These are phyloP conservation scores for Penaeus japonicus DNA, from an alignment of 1,140 invertebrate genomes.

Conservation along the genomic window DNA sequence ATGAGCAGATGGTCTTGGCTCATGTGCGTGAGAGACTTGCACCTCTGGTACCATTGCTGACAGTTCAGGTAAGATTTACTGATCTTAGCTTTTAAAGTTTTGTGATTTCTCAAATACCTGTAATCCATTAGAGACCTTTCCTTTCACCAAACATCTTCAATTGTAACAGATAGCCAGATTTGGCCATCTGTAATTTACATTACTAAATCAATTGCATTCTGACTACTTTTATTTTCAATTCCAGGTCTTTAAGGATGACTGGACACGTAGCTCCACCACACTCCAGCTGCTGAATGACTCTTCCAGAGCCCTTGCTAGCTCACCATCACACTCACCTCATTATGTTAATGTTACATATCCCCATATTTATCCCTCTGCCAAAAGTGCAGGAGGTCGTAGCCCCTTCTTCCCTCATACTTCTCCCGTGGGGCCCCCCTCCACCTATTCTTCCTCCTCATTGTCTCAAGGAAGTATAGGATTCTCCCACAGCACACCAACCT, in stretches of 20 bases:
- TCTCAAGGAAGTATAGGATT: too few species aligned
- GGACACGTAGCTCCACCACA: conserved; percentile 51
- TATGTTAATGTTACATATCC: conserved; percentile 49
- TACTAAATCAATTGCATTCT: too few species aligned
- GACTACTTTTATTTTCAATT: background rate
- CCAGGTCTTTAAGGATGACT: conserved; percentile 57
- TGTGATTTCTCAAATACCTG: background rate
- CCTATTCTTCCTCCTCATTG: too few species aligned
- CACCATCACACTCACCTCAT: conserved; percentile 35
- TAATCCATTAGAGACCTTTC: background rate
- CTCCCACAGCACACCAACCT: too few species aligned
- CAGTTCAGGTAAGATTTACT: conserved; percentile 67
- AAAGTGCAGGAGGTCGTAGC: background rate
- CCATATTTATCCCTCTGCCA: conserved; percentile 3
- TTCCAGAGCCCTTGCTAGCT: conserved; percentile 36
- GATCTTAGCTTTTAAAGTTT: background rate
- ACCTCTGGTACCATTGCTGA: conserved; percentile 69
- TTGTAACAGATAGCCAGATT: too few species aligned
- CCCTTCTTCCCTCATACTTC: background rate
- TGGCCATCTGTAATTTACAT: too few species aligned
- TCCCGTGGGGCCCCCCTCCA: background rate
- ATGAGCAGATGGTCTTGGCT: conserved; percentile 73
- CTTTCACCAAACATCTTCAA: background rate
- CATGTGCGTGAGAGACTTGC: conserved; percentile 71
- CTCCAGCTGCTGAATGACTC: conserved; percentile 50